These are phyloP conservation scores for Chrysaora quinquecirrha DNA, from an alignment of 30 jellyfish, hydroid and myxozoan species.

Conservation along the genomic window DNA sequence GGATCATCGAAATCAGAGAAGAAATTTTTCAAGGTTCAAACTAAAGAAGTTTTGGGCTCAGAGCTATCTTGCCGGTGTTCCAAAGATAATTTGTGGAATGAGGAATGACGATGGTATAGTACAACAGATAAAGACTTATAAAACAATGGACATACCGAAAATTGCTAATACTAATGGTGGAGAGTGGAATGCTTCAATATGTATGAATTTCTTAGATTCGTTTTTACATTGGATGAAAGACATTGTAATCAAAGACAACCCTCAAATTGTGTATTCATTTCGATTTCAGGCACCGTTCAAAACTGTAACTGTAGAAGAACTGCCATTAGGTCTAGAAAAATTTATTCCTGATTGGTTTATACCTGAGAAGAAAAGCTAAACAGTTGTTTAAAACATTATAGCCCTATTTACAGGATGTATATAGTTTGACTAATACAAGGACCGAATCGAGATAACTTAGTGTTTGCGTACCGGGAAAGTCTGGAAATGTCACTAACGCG, in stretches of 20 bases:
- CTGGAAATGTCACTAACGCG: too few species aligned
- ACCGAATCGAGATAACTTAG: too few species aligned
- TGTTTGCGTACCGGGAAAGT: too few species aligned
- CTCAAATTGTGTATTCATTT: constrained; percentile 65
- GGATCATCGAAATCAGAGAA: constrained; percentile 44
- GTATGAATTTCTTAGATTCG: constrained; percentile 77
- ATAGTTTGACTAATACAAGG: too few species aligned
- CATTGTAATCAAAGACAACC: constrained; percentile 50
- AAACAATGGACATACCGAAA: constrained; percentile 74
- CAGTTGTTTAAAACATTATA: too few species aligned
- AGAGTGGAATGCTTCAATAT: constrained; percentile 77
- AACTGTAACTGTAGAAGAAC: constrained; percentile 13
- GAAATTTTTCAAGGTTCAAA: constrained; percentile 83
- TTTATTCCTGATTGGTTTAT: constrained; percentile 94
- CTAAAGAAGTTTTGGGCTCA: constrained; percentile 95
- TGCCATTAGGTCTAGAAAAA: constrained; percentile 44
- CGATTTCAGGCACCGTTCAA: constrained; percentile 74
- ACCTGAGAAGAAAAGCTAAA: neutral
- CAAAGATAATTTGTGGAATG: constrained; percentile 86
- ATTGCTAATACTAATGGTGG: constrained; percentile 38
- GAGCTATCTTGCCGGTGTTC: constrained; percentile 92
- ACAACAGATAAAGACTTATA: constrained; percentile 29
- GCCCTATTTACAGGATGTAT: too few species aligned
- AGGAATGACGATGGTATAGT: constrained; percentile 94
- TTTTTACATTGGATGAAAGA: constrained; percentile 77